Evolutionary conservation across 1,140 invertebrate species (phyloP).

Genomic region (Diuraphis noxia): DNA sequence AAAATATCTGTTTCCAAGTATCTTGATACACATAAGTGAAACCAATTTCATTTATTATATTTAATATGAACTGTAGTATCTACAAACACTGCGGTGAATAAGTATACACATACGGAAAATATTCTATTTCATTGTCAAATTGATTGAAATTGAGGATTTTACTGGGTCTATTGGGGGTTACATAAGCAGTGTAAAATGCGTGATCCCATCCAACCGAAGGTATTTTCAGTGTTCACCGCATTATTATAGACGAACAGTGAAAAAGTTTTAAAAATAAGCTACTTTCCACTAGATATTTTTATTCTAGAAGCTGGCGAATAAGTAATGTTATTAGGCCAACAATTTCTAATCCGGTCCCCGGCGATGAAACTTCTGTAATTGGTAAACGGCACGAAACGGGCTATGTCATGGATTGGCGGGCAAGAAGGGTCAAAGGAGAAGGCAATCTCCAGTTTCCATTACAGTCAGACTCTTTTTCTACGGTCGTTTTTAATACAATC

Average conservation of each 20-base stretch:
- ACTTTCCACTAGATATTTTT: constrained; percentile 40
- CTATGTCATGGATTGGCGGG: background rate
- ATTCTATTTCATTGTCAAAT: background rate
- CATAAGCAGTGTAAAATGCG: background rate
- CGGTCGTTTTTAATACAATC: constrained; percentile 40
- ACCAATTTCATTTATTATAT: background rate
- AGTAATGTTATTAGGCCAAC: constrained; percentile 50
- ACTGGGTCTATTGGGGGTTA: background rate
- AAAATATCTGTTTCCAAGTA: background rate
- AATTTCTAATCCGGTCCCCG: constrained; percentile 43
- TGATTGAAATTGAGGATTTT: constrained; percentile 4
- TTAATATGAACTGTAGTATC: background rate
- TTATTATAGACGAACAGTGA: background rate
- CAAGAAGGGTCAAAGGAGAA: constrained; percentile 35
- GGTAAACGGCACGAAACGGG: constrained; percentile 48
- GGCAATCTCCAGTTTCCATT: constrained; percentile 45
- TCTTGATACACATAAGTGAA: background rate
- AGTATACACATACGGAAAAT: background rate
- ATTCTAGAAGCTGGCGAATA: constrained; percentile 25
- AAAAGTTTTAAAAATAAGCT: constrained; percentile 48
- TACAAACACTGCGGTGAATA: background rate
- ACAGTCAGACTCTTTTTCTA: constrained; percentile 15
- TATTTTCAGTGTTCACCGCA: background rate
- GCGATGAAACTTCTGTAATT: constrained; percentile 47
- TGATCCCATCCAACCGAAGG: background rate